Percentiles rank a stretch among this genome's conserved stretches.
Conservation (phyloP, 2,888 invertebrate species). For the Seladonia tumulorum region DNA sequence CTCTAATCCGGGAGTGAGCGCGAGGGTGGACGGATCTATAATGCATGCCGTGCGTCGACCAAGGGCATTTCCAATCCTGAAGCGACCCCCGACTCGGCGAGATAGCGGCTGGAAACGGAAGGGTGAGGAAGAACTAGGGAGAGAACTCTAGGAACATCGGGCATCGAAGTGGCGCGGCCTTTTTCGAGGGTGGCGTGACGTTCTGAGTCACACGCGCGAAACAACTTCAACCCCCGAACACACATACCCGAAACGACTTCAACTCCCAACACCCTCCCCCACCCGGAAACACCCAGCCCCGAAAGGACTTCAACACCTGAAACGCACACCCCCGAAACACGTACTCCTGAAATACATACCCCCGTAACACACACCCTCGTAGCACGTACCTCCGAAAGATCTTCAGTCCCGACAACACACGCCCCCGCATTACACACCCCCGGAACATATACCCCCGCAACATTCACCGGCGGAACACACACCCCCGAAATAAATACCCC, state of each 20-base stretch:
- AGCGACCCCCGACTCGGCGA: constrained; percentile 33
- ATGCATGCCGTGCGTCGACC: constrained; percentile 56
- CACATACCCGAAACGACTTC: constrained; percentile 16
- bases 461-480: too few relatives aligned
- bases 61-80: constrained; percentile 67
- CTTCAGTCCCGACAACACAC: too few relatives aligned
- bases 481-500: too few relatives aligned
- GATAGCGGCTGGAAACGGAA: not conserved
- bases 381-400: not conserved
- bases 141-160: constrained; percentile 54
- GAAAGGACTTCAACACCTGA: too few relatives aligned
- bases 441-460: not conserved
- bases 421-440: too few relatives aligned
- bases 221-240: constrained; percentile 40
- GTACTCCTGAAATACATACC: too few relatives aligned
- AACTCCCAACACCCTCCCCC: not conserved
- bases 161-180: constrained; percentile 64
- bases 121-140: not conserved
- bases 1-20: constrained; percentile 67
- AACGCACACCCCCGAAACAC: too few relatives aligned
- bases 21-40: constrained; percentile 56
- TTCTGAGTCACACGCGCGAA: constrained; percentile 69
- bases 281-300: too few relatives aligned
- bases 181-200: constrained; percentile 57
- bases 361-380: too few relatives aligned